Percentiles rank a stretch among this genome's conserved stretches.
phyloP scores from a whole-genome alignment of 2,888 invertebrate species.

The Trissoscelio sp. region DNA sequence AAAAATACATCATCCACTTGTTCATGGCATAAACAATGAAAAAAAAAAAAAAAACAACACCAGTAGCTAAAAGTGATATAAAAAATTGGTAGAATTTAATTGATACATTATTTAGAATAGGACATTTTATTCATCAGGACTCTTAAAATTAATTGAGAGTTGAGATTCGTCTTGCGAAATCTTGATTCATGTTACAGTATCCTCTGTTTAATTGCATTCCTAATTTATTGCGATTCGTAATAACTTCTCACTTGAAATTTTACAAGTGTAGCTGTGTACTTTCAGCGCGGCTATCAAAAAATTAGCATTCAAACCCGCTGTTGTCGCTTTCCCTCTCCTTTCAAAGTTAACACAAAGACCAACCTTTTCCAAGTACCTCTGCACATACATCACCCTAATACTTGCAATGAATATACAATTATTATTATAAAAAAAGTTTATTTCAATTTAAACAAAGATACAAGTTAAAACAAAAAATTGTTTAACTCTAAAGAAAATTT shows the following conservation, averaged over 20 bases:
- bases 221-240: conserved; percentile 21
- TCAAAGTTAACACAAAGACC: conserved; percentile 26
- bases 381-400: conserved; percentile 4
- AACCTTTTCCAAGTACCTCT: conserved; percentile 28
- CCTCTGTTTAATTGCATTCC: conserved; percentile 20
- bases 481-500: no score
- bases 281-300: conserved; percentile 18
- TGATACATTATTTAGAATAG: no score
- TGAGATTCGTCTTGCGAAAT: not conserved
- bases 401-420: not conserved
- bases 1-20: no score
- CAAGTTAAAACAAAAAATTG: not conserved
- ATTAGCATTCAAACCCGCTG: conserved; percentile 30
- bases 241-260: conserved; percentile 27
- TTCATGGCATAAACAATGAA: no score
- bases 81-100: no score
- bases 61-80: no score
- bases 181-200: conserved; percentile 13
- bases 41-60: no score
- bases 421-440: conserved; percentile 4
- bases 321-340: conserved; percentile 19
- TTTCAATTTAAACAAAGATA: not conserved
- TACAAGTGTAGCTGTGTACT: conserved; percentile 31
- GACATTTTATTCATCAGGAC: not conserved
- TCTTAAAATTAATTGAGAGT: not conserved